Base-by-base conservation (phyloP, 2,797 vertebrate species). In the Chanos chanos region DNA sequence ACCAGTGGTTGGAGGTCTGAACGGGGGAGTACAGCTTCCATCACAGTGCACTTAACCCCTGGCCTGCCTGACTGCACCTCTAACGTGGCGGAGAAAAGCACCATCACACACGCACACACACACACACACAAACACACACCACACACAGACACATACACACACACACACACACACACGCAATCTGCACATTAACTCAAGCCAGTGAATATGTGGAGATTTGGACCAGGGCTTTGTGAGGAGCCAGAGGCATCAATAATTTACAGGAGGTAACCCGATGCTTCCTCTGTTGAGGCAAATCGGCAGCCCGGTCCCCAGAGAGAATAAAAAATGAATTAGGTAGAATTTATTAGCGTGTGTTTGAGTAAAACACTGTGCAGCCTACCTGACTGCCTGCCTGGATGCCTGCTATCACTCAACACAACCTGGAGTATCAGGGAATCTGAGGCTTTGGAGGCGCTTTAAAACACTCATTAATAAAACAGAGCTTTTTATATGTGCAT, bases 301-400 rank as follows among this genome's bases (percentile, higher is more conserved):
- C 92, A 91, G 92, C 91, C 87, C 88, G 89, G 90, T 91, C 93
- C 93, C 89, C 76, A 86, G 94, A 94, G 94, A 94, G 91, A 91
- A 94, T 92, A 92, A 91, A 95, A 95, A 95, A 95, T 96, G 94
- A 97, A 96, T 97, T 94, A 96, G 92, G 89, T 85, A 91, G 92
- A 95, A 97, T 94, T 94, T 95, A 96, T 98, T 93, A 93, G 87
- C 76, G 85, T 6, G 81, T 4, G 79, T 85, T 86, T 80, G 84
- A 87, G 87, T 86, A 87, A 86, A 91, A 89, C 80, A 85, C 81
- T 83, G 34, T 47, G 66, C 65, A 50, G 60, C 49, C 34, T 47
- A 21, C 24, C n/a, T 44, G 37, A 33, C 21, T 36, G 41, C n/a
- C 15, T 51, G 33, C 69, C 62, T 73, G 65, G 18, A 25, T 82